phyloP scores from a whole-genome alignment of 1,140 invertebrate species.

The Macrostomum lignano region DNA sequence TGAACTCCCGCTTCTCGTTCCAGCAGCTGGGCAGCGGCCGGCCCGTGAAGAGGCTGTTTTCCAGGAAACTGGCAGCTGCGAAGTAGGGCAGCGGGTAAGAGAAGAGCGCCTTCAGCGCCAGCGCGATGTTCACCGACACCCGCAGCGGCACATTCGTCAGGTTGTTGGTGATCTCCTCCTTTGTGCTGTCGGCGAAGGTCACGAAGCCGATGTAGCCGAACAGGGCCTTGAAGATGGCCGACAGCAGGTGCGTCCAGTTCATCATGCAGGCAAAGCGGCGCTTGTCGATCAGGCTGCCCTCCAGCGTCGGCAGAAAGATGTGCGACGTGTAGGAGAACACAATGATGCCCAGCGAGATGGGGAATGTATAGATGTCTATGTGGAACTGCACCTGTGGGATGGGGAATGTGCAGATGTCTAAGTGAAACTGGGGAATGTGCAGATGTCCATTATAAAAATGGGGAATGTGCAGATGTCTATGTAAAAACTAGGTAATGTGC shows the following conservation, averaged over 20 bases:
- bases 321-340: constrained; percentile 98
- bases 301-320: constrained; percentile 83
- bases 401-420: no score
- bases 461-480: no score
- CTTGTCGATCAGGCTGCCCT: constrained; percentile 72
- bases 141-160: constrained; percentile 58
- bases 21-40: constrained; percentile 31
- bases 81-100: constrained; percentile 93
- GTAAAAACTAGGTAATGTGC: no score
- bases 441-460: no score
- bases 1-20: constrained; percentile 7
- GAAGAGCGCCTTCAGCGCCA: constrained; percentile 75
- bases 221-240: constrained; percentile 73
- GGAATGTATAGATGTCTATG: constrained; percentile 77
- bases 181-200: constrained; percentile 59
- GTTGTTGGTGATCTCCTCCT: constrained; percentile 85
- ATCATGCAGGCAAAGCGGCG: constrained; percentile 81
- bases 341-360: constrained; percentile 90
- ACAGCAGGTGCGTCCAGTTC: constrained; percentile 84
- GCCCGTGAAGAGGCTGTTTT: constrained; percentile 66
- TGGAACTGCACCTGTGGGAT: constrained; percentile 68
- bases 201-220: constrained; percentile 90
- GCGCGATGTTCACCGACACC: constrained; percentile 68
- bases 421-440: no score
- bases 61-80: constrained; percentile 71